These are phyloP conservation scores for Clitarchus hookeri DNA, from an alignment of 2,888 invertebrate species.

Conservation along the genomic window DNA sequence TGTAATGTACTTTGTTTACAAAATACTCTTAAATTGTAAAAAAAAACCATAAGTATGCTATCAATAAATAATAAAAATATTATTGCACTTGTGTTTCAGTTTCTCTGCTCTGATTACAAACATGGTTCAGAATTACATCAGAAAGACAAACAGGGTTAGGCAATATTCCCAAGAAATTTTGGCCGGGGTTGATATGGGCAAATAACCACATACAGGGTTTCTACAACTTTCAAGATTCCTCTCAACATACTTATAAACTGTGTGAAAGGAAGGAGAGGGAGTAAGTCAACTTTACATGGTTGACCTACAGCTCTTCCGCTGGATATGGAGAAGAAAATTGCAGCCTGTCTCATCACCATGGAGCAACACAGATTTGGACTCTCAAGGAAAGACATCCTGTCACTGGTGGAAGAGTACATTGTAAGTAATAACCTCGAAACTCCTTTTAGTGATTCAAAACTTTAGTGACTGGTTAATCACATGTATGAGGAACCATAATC, in stretches of 20 bases:
- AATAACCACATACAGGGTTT: slow-evolving; percentile 36
- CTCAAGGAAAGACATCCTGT: slow-evolving; percentile 48
- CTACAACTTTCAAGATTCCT: slow-evolving; percentile 41
- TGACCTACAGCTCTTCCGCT: slow-evolving; percentile 44
- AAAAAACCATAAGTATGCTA: neutral
- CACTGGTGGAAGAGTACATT: slow-evolving; percentile 47
- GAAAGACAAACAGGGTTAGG: neutral
- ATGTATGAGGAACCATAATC: slow-evolving; percentile 47
- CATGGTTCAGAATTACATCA: no score
- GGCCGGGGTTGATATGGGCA: slow-evolving; percentile 38
- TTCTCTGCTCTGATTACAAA: neutral
- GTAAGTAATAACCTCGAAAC: slow-evolving; percentile 45
- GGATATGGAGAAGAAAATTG: slow-evolving; percentile 45
- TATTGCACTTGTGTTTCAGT: neutral
- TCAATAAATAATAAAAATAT: neutral
- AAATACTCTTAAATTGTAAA: no score
- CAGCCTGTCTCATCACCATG: slow-evolving; percentile 45
- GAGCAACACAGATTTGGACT: slow-evolving; percentile 50
- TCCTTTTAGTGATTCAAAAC: slow-evolving; percentile 48
- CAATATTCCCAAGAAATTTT: neutral
- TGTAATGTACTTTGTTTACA: no score
- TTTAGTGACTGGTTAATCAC: slow-evolving; percentile 49
- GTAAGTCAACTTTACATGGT: slow-evolving; percentile 43
- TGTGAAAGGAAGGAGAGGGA: slow-evolving; percentile 43
- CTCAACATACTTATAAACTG: slow-evolving; percentile 42